Evolutionary conservation across 2,888 invertebrate species (phyloP), one percentile per base, ranked within the genome.

Genomic region (Danaus chrysippus): DNA sequence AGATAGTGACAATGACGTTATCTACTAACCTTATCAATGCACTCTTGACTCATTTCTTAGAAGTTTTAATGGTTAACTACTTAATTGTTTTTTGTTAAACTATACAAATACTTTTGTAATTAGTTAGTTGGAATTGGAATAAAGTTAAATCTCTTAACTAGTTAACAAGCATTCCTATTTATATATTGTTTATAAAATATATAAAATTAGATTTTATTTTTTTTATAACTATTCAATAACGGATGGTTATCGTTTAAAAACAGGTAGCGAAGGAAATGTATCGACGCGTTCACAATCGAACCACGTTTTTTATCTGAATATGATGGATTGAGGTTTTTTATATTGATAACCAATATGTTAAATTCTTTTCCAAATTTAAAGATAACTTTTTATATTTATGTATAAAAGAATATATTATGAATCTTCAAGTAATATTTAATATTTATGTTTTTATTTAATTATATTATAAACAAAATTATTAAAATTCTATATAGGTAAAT

Each of bases 191-290:
- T 34, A 46, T 13, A 46, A 13, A 46, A 13, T 46, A 46, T 15
- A 10, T 46, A 46, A n/a, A 15, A 9, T 46, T 46, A 9, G n/a
- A 15, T 46, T 9, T 13, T 10, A 12, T 13, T 46, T 13, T 10
- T 15, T 46, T 46, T 9, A 46, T 13, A 15, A 10, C 12, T 12
- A 9, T 10, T 46, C 3, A n/a, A 46, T 15, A n/a, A n/a, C 6
- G 9, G 10, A 10, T 10, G 3, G 49, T 49, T 49, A 49, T 49
- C 57, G 61, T 67, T 62, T 68, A 67, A 71, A 76, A 76, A 79
- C 86, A 87, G 86, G 87, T 86, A 87, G 87, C 80, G 68, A 59
- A 64, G 70, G 73, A 83, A 82, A 82, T 69, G 77, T 78, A 79
- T 72, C 72, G 75, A 73, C 74, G 76, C 82, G 84, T 84, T 87